Conservation (phyloP, 2,888 invertebrate species). For the Perizoma flavofasciatum region DNA sequence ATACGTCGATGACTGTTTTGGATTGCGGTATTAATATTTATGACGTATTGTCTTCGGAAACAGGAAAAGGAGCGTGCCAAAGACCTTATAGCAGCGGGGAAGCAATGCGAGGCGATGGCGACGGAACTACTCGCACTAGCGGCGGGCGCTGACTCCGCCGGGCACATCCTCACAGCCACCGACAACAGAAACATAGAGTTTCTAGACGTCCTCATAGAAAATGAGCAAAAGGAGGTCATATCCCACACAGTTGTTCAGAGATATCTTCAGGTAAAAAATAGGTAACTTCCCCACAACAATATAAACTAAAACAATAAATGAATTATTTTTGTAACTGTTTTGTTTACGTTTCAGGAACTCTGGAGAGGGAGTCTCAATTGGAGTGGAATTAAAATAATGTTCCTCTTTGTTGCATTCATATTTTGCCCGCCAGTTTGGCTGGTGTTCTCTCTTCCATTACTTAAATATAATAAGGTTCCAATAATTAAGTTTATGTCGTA, state of each 20-base stretch:
- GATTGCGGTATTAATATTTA: conserved; percentile 43
- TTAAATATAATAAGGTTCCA: conserved; percentile 98
- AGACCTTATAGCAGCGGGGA: conserved; percentile 97
- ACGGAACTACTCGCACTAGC: conserved; percentile 97
- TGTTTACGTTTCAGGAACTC: conserved; percentile 89
- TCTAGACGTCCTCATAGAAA: conserved; percentile 98
- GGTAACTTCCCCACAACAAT: conserved; percentile 69
- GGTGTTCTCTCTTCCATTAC: conserved; percentile 96
- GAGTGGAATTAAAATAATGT: conserved; percentile 97
- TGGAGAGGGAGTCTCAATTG: conserved; percentile 99
- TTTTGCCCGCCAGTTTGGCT: conserved; percentile 98
- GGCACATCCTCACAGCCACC: conserved; percentile 96
- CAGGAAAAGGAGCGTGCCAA: conserved; percentile 98
- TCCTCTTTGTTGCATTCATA: conserved; percentile 96
- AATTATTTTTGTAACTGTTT: conserved; percentile 25
- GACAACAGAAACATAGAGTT: conserved; percentile 97
- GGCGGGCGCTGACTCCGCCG: conserved; percentile 97
- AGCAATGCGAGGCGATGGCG: conserved; percentile 99
- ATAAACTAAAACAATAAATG: conserved; percentile 24
- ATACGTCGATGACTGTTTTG: conserved; percentile 10
- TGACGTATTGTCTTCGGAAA: conserved; percentile 41
- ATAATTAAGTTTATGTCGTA: conserved; percentile 99
- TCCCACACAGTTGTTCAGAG: conserved; percentile 98
- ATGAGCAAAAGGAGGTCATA: conserved; percentile 99
- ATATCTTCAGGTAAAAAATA: conserved; percentile 94